Evolutionary conservation across 2,888 invertebrate genomes (phyloP), one percentile per base, ranked within the genome.

Genomic region (Oscheius onirici): DNA sequence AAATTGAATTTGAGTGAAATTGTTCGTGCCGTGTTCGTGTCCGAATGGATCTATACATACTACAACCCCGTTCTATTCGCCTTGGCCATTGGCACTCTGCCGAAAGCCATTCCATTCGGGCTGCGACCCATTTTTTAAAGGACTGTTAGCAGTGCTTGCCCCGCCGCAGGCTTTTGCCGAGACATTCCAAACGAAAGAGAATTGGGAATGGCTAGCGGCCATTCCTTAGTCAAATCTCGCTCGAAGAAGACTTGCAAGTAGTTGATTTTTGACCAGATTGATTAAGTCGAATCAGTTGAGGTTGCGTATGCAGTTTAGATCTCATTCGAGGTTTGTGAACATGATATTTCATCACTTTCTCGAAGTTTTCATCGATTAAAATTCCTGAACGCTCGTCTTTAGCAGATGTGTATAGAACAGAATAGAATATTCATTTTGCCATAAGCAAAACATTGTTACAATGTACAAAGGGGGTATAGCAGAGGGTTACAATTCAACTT

Each of bases 161-260:
- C 51, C 51, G 24, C 51, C 20, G 51, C 20, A 20, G 51, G 22
- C 46, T 24, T 51, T 51, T 51, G 20, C 51, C 20, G 51, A 51
- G 51, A 20, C 51, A 51, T 51, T 51, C 51, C 51, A 51, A 51
- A 51, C 51, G 11, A 20, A 51, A 20, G 51, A 51, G 24, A 11
- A 51, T 11, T 11, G 51, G 10, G 51, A 22, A 20, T 10, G n/a
- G 20, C 20, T 51, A 22, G 20, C 51, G 51, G 22, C 51, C 11
- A 22, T 51, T 24, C 2, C 51, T 3, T 22, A 8, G 10, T 51
- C 20, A 10, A 17, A 17, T 51, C n/a, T 2, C 2, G 24, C 11
- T 15, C 51, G 20, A 11, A 3, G 20, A 3, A 34, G 51, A 22
- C 24, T 51, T 5, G 46, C 2, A 3, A 51, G 20, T 20, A 24